Evolutionary conservation across 2,113 vertebrate genomes (phyloP).

Genomic region (Apteryx mantelli): DNA sequence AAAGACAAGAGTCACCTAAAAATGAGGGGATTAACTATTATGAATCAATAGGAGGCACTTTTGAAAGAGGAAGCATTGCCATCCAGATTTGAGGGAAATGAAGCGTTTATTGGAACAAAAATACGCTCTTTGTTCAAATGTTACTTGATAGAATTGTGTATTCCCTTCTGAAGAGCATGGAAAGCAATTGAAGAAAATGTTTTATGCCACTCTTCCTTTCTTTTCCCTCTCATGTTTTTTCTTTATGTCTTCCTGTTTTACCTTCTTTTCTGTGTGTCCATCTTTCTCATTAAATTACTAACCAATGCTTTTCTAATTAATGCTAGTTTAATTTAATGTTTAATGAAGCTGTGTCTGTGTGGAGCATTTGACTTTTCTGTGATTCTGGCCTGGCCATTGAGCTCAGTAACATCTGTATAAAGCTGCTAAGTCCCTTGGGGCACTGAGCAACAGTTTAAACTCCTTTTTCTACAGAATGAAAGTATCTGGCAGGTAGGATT

Average conservation of each 20-base stretch:
- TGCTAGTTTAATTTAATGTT: constrained; percentile 43
- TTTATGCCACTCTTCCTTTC: constrained; percentile 35
- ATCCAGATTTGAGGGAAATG: constrained; percentile 63
- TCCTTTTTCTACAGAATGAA: neutral
- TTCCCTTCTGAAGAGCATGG: constrained; percentile 49
- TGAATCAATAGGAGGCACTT: constrained; percentile 59
- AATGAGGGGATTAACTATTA: constrained; percentile 57
- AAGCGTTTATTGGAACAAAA: constrained; percentile 70
- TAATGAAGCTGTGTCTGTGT: neutral
- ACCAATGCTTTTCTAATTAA: constrained; percentile 45
- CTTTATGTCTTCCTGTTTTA: constrained; percentile 27
- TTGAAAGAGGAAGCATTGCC: constrained; percentile 64
- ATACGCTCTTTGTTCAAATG: constrained; percentile 63
- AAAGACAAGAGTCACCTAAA: neutral
- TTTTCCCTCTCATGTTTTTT: constrained; percentile 12
- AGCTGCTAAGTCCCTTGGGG: constrained; percentile 26
- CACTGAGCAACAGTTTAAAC: neutral
- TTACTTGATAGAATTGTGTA: constrained; percentile 54
- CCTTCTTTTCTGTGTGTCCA: constrained; percentile 13
- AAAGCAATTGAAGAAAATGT: constrained; percentile 54
- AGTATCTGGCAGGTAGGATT: neutral
- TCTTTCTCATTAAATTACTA: constrained; percentile 47
- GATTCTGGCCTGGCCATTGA: constrained; percentile 2
- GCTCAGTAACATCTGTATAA: constrained; percentile 18
- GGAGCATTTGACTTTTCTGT: constrained; percentile 38